Evolutionary conservation across 2,113 vertebrate genomes (phyloP).

Genomic region (Chaetodon auriga): DNA sequence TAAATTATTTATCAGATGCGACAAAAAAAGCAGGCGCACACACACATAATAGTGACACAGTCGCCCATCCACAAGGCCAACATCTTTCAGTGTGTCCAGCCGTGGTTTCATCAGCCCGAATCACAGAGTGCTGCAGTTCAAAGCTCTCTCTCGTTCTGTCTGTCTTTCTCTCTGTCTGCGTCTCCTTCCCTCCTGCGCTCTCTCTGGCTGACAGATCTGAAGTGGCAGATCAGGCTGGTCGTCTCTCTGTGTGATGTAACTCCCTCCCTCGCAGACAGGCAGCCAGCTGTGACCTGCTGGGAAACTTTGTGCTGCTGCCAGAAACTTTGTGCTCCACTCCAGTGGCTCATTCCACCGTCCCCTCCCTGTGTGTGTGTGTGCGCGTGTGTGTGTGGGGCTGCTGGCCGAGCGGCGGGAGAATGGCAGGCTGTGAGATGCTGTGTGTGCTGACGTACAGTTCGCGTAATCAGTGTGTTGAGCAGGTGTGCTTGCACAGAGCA

Average conservation of each 20-base stretch:
- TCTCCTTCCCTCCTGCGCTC: conserved; percentile 49
- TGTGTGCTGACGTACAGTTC: not conserved
- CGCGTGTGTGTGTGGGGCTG: not conserved
- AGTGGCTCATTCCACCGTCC: conserved; percentile 45
- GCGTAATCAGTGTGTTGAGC: not conserved
- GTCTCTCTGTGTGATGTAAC: conserved; percentile 73
- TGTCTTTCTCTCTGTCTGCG: conserved; percentile 7
- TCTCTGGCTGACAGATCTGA: conserved; percentile 71
- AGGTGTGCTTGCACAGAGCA: conserved; percentile 7
- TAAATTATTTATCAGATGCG: conserved; percentile 42
- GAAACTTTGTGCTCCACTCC: conserved; percentile 70
- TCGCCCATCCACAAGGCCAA: conserved; percentile 29
- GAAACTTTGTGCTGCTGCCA: conserved; percentile 71
- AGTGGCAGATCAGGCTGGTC: conserved; percentile 73
- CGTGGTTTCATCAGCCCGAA: conserved; percentile 67
- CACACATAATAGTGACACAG: conserved; percentile 15
- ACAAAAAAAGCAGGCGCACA: conserved; percentile 9
- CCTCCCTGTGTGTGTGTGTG: not conserved
- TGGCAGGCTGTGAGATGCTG: not conserved
- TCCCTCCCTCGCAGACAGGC: conserved; percentile 60
- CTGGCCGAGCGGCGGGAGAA: conserved; percentile 19
- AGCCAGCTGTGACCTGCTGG: conserved; percentile 72
- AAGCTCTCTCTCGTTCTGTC: conserved; percentile 47
- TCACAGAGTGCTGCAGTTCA: conserved; percentile 62
- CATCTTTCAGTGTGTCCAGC: conserved; percentile 62